Evolutionary conservation across 1,140 invertebrate genomes (phyloP).

Genomic region (Oedothorax gibbosus): DNA sequence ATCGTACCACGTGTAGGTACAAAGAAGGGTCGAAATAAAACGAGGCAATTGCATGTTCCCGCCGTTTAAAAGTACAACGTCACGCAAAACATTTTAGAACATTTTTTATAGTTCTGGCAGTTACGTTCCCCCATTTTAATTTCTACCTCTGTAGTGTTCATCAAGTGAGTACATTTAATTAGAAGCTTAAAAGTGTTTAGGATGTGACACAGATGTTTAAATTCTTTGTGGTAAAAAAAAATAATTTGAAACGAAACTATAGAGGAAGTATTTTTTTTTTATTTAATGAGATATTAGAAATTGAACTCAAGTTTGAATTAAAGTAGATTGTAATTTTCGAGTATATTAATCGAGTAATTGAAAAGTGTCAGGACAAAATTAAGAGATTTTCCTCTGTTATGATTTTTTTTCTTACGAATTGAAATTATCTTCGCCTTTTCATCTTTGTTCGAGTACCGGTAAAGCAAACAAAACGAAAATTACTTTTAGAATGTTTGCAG

Average conservation of each 20-base stretch:
- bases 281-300: conserved; percentile 9
- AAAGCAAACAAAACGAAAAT: no score
- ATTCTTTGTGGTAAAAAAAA: not conserved
- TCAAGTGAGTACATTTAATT: conserved; percentile 36
- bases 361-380: no score
- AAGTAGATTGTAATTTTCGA: conserved; percentile 25
- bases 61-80: conserved; percentile 37
- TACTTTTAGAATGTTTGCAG: no score
- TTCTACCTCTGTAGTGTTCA: conserved; percentile 12
- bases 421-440: no score
- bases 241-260: no score
- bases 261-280: no score
- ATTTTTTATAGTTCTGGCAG: not conserved
- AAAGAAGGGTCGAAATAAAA: not conserved
- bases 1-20: not conserved
- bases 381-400: no score
- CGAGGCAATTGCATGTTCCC: conserved; percentile 46
- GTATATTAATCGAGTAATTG: conserved; percentile 35
- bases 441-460: no score
- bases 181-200: conserved; percentile 13
- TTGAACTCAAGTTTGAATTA: conserved; percentile 28
- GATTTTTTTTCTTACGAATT: no score
- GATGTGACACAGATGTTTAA: conserved; percentile 32
- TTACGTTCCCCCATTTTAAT: conserved; percentile 28
- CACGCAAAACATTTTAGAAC: conserved; percentile 18